Conservation (phyloP, 2,113 vertebrate species). For the Apeltes quadracus region DNA sequence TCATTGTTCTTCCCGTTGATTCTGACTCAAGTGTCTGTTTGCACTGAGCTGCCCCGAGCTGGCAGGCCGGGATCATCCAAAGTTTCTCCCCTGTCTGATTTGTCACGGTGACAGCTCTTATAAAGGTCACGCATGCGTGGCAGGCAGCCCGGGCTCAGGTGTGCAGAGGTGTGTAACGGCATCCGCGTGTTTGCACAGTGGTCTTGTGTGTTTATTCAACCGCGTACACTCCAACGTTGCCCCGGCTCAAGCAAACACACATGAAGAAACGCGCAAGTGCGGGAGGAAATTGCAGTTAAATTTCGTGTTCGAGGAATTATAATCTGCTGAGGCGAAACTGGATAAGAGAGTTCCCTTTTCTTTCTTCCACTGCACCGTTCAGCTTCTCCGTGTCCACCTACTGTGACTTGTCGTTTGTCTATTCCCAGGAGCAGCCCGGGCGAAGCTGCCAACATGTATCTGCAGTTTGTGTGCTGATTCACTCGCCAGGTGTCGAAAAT, state of each 20-base stretch:
- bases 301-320: slow-evolving; percentile 1
- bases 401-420: slow-evolving; percentile 34
- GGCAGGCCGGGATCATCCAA: slow-evolving; percentile 37
- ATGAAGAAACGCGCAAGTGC: background rate
- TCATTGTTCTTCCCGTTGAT: slow-evolving; percentile 59
- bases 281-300: slow-evolving; percentile 12
- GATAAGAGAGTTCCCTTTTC: slow-evolving; percentile 27
- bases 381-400: slow-evolving; percentile 17
- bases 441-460: slow-evolving; percentile 35
- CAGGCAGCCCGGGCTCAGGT: slow-evolving; percentile 33
- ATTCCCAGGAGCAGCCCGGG: slow-evolving; percentile 40
- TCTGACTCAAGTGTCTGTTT: slow-evolving; percentile 62
- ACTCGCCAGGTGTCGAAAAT: slow-evolving; percentile 44
- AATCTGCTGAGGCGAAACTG: slow-evolving; percentile 24
- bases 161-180: slow-evolving; percentile 43
- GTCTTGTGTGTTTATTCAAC: slow-evolving; percentile 40
- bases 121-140: slow-evolving; percentile 25
- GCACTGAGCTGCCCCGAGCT: slow-evolving; percentile 42
- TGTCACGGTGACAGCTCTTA: slow-evolving; percentile 48
- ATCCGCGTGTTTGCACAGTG: slow-evolving; percentile 51
- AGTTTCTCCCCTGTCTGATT: slow-evolving; percentile 43
- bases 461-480: slow-evolving; percentile 34
- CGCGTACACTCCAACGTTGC: slow-evolving; percentile 28
- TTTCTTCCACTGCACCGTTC: slow-evolving; percentile 11
- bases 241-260: slow-evolving; percentile 24